A percentile compares a stretch with the other conserved stretches of the same genome.
Evolutionary conservation across 2,797 vertebrate genomes (phyloP).

Genomic region (Sebastes oblongus): DNA sequence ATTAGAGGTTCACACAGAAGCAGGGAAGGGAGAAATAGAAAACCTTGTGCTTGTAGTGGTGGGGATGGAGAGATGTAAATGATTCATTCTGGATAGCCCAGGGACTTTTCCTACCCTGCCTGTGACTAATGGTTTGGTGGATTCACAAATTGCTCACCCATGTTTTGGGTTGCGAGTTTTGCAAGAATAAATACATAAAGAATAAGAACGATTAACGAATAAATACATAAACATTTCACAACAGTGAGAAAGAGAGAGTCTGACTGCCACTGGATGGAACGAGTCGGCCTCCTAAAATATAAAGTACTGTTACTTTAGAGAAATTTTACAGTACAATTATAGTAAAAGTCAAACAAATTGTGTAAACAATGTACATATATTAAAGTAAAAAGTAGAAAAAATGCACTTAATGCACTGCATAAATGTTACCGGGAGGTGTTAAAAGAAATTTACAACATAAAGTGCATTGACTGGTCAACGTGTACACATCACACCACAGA

Average conservation of each 20-base stretch:
- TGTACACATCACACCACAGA: background rate
- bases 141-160: background rate
- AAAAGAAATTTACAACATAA: background rate
- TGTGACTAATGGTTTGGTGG: constrained; percentile 1
- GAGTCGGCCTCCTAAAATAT: background rate
- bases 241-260: background rate
- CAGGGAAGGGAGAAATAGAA: background rate
- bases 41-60: background rate
- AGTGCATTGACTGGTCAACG: background rate
- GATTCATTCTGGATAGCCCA: background rate
- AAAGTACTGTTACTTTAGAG: background rate
- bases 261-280: background rate
- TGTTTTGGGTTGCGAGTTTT: background rate
- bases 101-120: background rate
- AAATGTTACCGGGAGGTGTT: background rate
- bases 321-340: background rate
- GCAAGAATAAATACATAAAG: background rate
- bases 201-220: background rate
- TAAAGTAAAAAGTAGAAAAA: no score
- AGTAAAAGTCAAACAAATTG: background rate
- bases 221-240: background rate
- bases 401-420: background rate
- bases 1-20: background rate
- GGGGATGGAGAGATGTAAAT: background rate
- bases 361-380: no score